phyloP scores from a whole-genome alignment of 2,113 vertebrate species.

The Psilopogon haemacephalus region DNA sequence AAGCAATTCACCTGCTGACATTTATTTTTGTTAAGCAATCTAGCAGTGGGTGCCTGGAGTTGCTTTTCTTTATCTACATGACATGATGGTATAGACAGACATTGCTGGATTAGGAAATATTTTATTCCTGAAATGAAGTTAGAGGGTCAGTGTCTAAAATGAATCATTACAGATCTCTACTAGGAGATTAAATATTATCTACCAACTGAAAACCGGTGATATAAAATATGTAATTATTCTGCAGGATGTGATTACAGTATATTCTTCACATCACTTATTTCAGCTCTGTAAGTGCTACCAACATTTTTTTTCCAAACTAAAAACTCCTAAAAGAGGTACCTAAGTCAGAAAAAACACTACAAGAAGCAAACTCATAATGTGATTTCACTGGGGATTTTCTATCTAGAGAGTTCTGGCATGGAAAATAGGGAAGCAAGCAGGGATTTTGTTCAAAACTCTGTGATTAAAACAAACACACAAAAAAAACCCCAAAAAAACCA shows the following conservation, averaged over 20 bases:
- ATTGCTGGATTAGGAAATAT: slow-evolving; percentile 61
- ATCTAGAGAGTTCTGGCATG: not conserved
- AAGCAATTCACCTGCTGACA: slow-evolving; percentile 40
- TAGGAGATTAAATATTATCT: slow-evolving; percentile 56
- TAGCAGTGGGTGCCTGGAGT: slow-evolving; percentile 20
- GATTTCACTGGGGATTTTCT: not conserved
- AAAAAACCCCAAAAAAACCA: not conserved
- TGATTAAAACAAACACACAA: not conserved
- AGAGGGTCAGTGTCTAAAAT: slow-evolving; percentile 64
- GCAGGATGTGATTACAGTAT: slow-evolving; percentile 14
- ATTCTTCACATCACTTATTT: slow-evolving; percentile 10
- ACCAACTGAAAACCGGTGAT: slow-evolving; percentile 36
- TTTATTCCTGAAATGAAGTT: slow-evolving; percentile 62
- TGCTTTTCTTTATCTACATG: slow-evolving; percentile 44
- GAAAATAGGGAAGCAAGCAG: not conserved
- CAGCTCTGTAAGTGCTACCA: not conserved
- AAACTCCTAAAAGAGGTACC: not conserved
- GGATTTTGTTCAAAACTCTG: not conserved
- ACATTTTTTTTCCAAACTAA: not conserved
- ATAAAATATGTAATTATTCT: slow-evolving; percentile 53
- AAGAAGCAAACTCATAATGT: not conserved
- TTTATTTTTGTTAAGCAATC: slow-evolving; percentile 55
- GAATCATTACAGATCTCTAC: slow-evolving; percentile 48
- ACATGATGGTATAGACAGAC: slow-evolving; percentile 34
- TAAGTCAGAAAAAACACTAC: not conserved